phyloP scores from a whole-genome alignment of 1,140 invertebrate species.

The Heliconius hermathena region DNA sequence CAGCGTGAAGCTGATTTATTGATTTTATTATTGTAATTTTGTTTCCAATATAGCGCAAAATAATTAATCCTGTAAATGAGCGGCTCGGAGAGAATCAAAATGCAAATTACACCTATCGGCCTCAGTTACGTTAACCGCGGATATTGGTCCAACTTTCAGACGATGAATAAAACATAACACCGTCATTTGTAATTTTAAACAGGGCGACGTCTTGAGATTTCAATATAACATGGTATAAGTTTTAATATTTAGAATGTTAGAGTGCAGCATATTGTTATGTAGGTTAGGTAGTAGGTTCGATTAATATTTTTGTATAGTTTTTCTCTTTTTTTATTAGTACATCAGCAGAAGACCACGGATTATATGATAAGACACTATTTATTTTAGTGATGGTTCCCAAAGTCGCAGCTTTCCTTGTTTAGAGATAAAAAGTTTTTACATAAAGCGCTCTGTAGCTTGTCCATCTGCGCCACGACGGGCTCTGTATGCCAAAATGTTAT shows the following conservation, averaged over 20 bases:
- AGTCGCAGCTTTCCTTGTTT: too few species aligned
- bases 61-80: conserved; percentile 11
- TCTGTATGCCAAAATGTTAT: too few species aligned
- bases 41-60: not conserved
- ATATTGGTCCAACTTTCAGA: conserved; percentile 30
- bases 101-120: conserved; percentile 36
- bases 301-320: too few species aligned
- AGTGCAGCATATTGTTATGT: not conserved
- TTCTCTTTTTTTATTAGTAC: too few species aligned
- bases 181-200: conserved; percentile 54
- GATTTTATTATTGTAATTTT: not conserved
- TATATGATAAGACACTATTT: not conserved
- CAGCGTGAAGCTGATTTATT: too few species aligned
- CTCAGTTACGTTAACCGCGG: conserved; percentile 24
- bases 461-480: too few species aligned
- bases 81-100: conserved; percentile 30
- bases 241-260: conserved; percentile 57
- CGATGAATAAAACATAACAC: conserved; percentile 36
- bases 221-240: conserved; percentile 53
- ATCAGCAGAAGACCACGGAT: too few species aligned
- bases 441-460: too few species aligned
- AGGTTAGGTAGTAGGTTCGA: too few species aligned
- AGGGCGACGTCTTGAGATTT: conserved; percentile 56
- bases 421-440: too few species aligned
- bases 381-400: too few species aligned